phyloP scores from a whole-genome alignment of 2,888 invertebrate genomes.

The Rhagonycha fulva region DNA sequence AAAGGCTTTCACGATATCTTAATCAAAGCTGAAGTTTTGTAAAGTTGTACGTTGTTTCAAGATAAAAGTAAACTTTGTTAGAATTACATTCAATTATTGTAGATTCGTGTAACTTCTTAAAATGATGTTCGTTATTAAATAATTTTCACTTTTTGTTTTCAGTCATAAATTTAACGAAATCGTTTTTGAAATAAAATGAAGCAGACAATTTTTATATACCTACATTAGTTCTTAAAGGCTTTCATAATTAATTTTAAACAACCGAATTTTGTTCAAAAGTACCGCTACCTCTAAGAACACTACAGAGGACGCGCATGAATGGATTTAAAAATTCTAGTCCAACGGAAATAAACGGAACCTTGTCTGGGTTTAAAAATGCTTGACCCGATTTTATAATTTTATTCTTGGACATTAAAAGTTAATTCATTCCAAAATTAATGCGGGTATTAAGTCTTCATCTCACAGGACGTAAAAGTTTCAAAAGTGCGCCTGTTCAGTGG shows the following conservation, averaged over 20 bases:
- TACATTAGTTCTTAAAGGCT: no score
- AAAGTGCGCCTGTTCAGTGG: not conserved
- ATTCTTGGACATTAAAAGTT: not conserved
- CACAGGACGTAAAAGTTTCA: not conserved
- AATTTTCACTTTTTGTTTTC: conserved; percentile 38
- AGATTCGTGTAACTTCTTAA: conserved; percentile 44
- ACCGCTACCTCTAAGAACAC: no score
- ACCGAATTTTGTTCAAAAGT: no score
- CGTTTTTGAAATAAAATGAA: not conserved
- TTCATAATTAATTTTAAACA: no score
- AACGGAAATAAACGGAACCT: not conserved
- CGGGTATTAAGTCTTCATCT: not conserved
- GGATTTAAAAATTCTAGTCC: not conserved
- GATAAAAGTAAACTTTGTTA: conserved; percentile 36
- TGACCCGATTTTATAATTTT: not conserved
- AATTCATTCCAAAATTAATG: not conserved
- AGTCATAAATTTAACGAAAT: not conserved
- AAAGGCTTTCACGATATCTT: conserved; percentile 37
- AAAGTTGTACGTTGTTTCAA: conserved; percentile 31
- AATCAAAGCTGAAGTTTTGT: conserved; percentile 33
- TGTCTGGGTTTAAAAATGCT: not conserved
- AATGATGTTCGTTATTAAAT: conserved; percentile 53
- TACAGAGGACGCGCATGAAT: not conserved
- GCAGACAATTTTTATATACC: no score
- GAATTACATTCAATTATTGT: conserved; percentile 40